A percentile compares a stretch with the other conserved stretches of the same genome.
Conservation (phyloP, 2,888 invertebrate genomes). For the Rhaphigaster nebulosa region DNA sequence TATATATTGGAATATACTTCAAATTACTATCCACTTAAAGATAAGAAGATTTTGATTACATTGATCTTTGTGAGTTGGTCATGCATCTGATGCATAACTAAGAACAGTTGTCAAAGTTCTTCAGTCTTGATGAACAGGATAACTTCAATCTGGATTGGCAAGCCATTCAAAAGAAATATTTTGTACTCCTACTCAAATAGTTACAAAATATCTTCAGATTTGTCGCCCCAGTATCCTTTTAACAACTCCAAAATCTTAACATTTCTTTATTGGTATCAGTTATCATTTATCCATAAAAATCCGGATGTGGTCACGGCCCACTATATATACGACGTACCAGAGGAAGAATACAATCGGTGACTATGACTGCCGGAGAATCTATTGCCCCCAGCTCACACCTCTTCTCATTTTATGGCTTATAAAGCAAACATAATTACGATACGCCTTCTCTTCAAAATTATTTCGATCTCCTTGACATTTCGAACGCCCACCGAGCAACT, state of each 20-base stretch:
- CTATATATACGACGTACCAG: background rate
- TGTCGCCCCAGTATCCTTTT: background rate
- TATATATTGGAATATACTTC: no score
- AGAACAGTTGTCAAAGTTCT: no score
- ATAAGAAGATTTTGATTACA: no score
- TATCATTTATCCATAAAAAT: conserved; percentile 14
- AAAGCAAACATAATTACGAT: conserved; percentile 43
- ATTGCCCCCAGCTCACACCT: background rate
- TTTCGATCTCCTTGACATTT: background rate
- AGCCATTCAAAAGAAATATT: no score
- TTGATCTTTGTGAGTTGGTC: no score
- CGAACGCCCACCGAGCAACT: background rate
- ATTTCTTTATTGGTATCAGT: background rate
- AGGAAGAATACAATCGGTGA: background rate
- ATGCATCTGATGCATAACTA: no score
- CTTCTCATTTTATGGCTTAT: background rate
- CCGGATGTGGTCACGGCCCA: background rate
- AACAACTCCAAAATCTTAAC: background rate
- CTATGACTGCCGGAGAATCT: background rate
- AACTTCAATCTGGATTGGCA: no score
- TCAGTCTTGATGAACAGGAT: no score
- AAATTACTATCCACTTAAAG: no score
- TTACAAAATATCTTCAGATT: no score
- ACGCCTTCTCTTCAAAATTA: background rate
- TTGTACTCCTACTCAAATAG: no score